Evolutionary conservation across 1,140 invertebrate species (phyloP), one percentile per base, ranked within the genome.

Genomic region (Solenopsis fugax): DNA sequence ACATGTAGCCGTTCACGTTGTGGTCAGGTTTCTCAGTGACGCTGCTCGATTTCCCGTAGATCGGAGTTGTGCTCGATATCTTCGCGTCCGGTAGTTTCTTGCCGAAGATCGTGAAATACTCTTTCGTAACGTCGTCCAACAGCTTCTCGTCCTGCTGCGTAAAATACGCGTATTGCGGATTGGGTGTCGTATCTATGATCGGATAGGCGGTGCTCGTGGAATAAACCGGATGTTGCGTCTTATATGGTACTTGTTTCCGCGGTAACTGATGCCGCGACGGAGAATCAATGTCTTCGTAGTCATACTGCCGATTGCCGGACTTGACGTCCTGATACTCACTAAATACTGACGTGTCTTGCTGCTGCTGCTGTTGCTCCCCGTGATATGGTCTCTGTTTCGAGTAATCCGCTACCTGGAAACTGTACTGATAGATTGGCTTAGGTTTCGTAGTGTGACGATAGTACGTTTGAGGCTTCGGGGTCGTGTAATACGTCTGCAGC

Each of bases 91-190:
- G 88, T 1, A 97, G 90, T 93, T 97, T 97, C 89, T 97, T 97
- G 0, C 97, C 97, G 87, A 97, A 97, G 84, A 97, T 96, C 37
- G 97, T 97, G 87, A 97, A 97, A 71, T 97, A 97, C 87, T 97
- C 97, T 91, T 97, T 97, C 3, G 97, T 97, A 12, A 97, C 97
- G 87, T 97, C 97, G 87, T 97, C 97, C 54, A 97, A 94, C 45
- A 97, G 95, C 52, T 96, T 95, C 86, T 97, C 97, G 64, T 97
- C 97, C 78, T 97, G 97, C 91, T 97, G 97, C 0, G 97, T 97
- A 91, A 97, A 97, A 88, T 97, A 97, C 1, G 96, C 96, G 85
- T 97, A 96, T 73, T 96, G 96, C 5, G 97, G 96, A 90, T 96
- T 97, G 0, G 96, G 95, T 0, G 97, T 97, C 0, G 96, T 96